A percentile compares a stretch with the other conserved stretches of the same genome.
These are phyloP conservation scores for Dascyllus trimaculatus DNA, from an alignment of 2,113 vertebrate species.

Conservation along the genomic window DNA sequence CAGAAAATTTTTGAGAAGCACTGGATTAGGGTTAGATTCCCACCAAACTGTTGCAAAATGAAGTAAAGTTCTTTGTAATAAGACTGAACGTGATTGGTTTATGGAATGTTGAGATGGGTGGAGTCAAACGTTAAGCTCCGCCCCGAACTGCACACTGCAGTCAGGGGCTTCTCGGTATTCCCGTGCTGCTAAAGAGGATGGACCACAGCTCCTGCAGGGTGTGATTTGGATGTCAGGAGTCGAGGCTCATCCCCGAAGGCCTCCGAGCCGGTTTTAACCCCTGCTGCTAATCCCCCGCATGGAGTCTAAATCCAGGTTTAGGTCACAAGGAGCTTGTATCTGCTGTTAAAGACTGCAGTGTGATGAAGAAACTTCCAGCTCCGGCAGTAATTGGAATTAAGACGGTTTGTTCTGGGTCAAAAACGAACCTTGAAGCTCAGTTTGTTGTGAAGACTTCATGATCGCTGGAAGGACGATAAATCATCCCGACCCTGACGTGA, in stretches of 20 bases:
- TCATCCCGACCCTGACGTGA: slow-evolving; percentile 19
- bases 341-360: neutral
- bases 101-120: too few species aligned
- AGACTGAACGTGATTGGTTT: too few species aligned
- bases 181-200: neutral
- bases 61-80: too few species aligned
- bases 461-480: slow-evolving; percentile 38
- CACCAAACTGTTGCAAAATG: too few species aligned
- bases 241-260: neutral
- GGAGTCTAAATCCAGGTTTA: slow-evolving; percentile 2
- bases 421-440: slow-evolving; percentile 13
- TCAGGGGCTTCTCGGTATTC: too few species aligned
- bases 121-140: too few species aligned
- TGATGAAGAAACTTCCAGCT: neutral
- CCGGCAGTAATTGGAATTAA: neutral
- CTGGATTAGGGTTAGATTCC: too few species aligned
- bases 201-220: neutral
- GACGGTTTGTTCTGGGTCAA: slow-evolving; percentile 6
- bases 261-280: too few species aligned
- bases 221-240: slow-evolving; percentile 17
- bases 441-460: slow-evolving; percentile 1
- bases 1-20: too few species aligned
- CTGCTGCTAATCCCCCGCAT: slow-evolving; percentile 7
- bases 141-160: too few species aligned
- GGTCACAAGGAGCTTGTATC: neutral